Conservation (phyloP, 2,113 vertebrate species). For the Spermophilus dauricus region DNA sequence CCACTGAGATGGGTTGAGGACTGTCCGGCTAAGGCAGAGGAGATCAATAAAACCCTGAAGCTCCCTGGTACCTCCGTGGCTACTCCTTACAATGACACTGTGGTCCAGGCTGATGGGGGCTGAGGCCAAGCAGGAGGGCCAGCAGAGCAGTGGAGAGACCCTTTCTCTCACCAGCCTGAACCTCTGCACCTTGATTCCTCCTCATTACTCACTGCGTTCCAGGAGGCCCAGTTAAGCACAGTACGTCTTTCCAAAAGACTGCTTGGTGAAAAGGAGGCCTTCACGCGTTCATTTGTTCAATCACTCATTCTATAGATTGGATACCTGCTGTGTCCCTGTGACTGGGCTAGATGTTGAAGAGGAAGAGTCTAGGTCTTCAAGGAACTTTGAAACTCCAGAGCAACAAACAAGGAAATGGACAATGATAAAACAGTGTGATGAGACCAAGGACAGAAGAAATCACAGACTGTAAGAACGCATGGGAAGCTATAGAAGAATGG, state of each 20-base stretch:
- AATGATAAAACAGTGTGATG: neutral
- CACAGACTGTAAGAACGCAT: neutral
- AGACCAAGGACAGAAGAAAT: neutral
- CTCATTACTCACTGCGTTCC: neutral
- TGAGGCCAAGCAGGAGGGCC: neutral
- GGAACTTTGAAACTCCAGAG: neutral
- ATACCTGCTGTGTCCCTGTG: neutral
- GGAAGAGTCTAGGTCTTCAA: neutral
- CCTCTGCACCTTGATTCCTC: neutral
- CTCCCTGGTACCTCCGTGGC: neutral
- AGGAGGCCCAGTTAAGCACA: neutral
- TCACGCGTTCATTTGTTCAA: neutral
- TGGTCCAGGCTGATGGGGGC: neutral
- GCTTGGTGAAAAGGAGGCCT: neutral
- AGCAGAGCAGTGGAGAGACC: neutral
- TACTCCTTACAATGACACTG: neutral
- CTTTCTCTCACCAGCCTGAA: neutral
- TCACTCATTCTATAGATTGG: neutral
- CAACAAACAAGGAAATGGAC: conserved; percentile 11
- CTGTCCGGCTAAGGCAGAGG: neutral
- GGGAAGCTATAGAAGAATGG: neutral
- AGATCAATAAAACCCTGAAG: neutral
- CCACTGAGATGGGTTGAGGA: neutral
- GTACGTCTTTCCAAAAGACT: neutral
- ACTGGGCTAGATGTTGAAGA: neutral